Conservation (phyloP, 2,888 invertebrate species). For the Terebella lapidaria region DNA sequence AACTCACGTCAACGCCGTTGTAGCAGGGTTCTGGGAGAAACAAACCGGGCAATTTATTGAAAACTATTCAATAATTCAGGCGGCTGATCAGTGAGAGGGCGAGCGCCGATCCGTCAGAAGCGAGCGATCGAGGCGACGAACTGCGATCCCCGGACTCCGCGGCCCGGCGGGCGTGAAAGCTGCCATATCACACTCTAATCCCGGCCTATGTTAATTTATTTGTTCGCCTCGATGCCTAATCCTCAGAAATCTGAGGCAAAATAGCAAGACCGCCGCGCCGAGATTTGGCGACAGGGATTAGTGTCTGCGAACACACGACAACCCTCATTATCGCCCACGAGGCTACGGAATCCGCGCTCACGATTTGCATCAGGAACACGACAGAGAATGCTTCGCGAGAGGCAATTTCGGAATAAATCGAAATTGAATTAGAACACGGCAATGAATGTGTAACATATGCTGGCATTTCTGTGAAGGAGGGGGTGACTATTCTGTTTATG, state of each 20-base stretch:
- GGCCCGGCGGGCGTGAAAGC: not conserved
- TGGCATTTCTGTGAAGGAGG: too few relatives aligned
- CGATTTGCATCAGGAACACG: not conserved
- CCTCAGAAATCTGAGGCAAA: not conserved
- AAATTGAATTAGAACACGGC: not conserved
- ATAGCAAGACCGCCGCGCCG: not conserved
- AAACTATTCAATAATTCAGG: conserved; percentile 13
- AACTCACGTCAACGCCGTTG: not conserved
- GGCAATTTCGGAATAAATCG: conserved; percentile 1
- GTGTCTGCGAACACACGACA: not conserved
- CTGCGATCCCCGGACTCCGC: too few relatives aligned
- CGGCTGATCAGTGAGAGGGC: conserved; percentile 1
- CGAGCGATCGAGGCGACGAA: too few relatives aligned
- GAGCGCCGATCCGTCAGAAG: conserved; percentile 4
- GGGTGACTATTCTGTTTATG: too few relatives aligned
- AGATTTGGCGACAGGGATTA: not conserved
- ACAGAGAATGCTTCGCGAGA: too few relatives aligned
- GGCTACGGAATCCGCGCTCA: not conserved
- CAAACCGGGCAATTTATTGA: conserved; percentile 8
- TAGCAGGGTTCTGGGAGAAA: not conserved
- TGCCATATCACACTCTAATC: conserved; percentile 7
- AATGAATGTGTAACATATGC: too few relatives aligned
- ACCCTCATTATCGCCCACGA: not conserved
- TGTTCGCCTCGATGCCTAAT: conserved; percentile 10
- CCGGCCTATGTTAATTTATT: conserved; percentile 15